Percentiles rank a stretch among this genome's conserved stretches.
phyloP scores from a whole-genome alignment of 2,888 invertebrate genomes.

The Drosophila lutescens region DNA sequence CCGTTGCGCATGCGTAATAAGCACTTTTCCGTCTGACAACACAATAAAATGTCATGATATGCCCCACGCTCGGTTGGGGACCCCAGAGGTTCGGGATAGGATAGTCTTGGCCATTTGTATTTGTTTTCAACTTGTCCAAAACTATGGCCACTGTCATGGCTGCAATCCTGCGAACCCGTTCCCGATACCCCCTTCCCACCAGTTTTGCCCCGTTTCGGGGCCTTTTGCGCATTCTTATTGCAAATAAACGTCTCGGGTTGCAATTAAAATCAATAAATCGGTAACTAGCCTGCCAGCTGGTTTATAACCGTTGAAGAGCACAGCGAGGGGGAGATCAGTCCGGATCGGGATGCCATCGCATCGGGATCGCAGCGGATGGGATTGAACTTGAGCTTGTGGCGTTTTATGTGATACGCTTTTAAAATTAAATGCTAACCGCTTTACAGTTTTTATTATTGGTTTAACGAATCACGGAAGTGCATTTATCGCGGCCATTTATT shows the following conservation, averaged over 20 bases:
- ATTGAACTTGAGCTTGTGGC: slow-evolving; percentile 12
- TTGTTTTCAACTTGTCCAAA: slow-evolving; percentile 70
- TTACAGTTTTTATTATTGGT: slow-evolving; percentile 53
- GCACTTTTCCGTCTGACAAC: slow-evolving; percentile 83
- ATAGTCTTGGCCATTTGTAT: slow-evolving; percentile 37
- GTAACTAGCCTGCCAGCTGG: slow-evolving; percentile 78
- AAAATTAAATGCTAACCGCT: slow-evolving; percentile 62
- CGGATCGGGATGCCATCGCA: slow-evolving; percentile 12
- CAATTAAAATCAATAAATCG: slow-evolving; percentile 83
- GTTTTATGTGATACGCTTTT: slow-evolving; percentile 47
- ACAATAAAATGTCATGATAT: slow-evolving; percentile 84
- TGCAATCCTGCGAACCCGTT: slow-evolving; percentile 10
- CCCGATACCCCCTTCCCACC: not conserved
- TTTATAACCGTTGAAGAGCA: slow-evolving; percentile 68
- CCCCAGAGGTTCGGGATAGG: slow-evolving; percentile 12
- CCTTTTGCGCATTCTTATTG: slow-evolving; percentile 71
- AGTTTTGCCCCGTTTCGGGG: slow-evolving; percentile 42
- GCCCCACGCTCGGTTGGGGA: slow-evolving; percentile 80
- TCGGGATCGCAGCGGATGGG: not conserved
- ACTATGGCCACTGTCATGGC: slow-evolving; percentile 64
- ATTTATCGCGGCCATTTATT: slow-evolving; percentile 12
- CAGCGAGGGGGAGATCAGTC: slow-evolving; percentile 23
- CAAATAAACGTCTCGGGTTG: slow-evolving; percentile 82
- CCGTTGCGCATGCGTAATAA: slow-evolving; percentile 83
- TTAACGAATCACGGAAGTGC: slow-evolving; percentile 50